Evolutionary conservation across 2,888 invertebrate genomes (phyloP).

Genomic region (Ochropacha duplaris): DNA sequence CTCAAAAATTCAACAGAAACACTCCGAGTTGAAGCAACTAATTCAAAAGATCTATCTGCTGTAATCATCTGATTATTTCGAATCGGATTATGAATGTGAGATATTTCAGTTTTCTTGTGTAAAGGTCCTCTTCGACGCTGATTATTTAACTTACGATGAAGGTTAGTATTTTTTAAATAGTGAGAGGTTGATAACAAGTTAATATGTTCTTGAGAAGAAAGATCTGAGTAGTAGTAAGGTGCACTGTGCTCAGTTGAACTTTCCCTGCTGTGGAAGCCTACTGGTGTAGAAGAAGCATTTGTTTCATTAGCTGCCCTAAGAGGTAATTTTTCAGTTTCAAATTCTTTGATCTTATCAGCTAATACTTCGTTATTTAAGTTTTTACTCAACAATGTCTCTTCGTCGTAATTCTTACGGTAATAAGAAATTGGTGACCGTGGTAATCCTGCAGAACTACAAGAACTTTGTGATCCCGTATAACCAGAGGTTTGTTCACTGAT

Average conservation of each 20-base stretch:
- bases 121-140: conserved; percentile 86
- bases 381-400: conserved; percentile 64
- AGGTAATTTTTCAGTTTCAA: conserved; percentile 67
- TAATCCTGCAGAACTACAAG: conserved; percentile 61
- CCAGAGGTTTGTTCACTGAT: conserved; percentile 53
- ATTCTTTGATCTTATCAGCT: conserved; percentile 75
- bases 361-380: conserved; percentile 69
- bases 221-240: conserved; percentile 94
- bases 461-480: conserved; percentile 65
- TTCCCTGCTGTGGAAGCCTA: conserved; percentile 84
- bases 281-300: conserved; percentile 62
- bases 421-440: conserved; percentile 73
- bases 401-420: conserved; percentile 72
- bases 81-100: conserved; percentile 89
- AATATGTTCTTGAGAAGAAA: conserved; percentile 81
- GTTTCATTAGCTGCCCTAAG: conserved; percentile 56
- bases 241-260: conserved; percentile 87
- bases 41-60: conserved; percentile 71
- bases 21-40: conserved; percentile 83
- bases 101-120: conserved; percentile 85
- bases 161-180: conserved; percentile 76
- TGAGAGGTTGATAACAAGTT: conserved; percentile 72
- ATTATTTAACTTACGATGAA: conserved; percentile 86
- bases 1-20: conserved; percentile 86
- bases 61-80: conserved; percentile 64